Evolutionary conservation across 2,113 vertebrate genomes (phyloP), one percentile per base, ranked within the genome.

Genomic region (Bujurquina vittata): DNA sequence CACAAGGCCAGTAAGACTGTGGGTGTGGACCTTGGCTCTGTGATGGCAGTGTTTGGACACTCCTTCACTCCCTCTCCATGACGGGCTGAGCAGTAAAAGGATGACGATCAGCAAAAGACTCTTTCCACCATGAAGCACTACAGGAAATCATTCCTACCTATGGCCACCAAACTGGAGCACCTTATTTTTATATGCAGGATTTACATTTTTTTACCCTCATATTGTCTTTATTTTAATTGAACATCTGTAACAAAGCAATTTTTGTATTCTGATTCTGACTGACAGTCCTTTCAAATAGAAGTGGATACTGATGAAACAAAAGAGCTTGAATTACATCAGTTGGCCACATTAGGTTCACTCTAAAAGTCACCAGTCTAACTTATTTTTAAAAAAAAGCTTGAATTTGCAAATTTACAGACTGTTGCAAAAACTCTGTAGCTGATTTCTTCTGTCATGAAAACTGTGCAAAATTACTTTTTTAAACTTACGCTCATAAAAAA

Each of bases 231-330:
- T 3, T 15, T 4, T 18, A 4, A 67, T 18, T 67, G 0, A 46
- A 40, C 37, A 26, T 46, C 14, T 67, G 8, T 46, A 46, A 26
- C 37, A 46, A 67, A 46, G 37, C 37, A 67, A 4, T 22, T 43
- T 65, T n/a, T 43, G 62, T 12, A 3, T 23, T 65, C 35, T 65
- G 62, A 17, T 14, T 2, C 9, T 14, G 60, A 62, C 2, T n/a
- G 33, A 40, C 12, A 40, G n/a, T 43, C 20, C 22, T n/a, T 9
- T 37, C 40, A 5, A 65, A 14, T 65, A 0, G 43, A 0, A 40
- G 61, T 63, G 20, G 35, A 7, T 40, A 63, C n/a, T 40, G 3
- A 40, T 40, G 11, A 63, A 63, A 63, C 12, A 63, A 14, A 40
- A 23, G 35, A 0, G n/a, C 35, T 23, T 65, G 61, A 23, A 40